phyloP scores from a whole-genome alignment of 1,140 invertebrate genomes.

The Aethina tumida region DNA sequence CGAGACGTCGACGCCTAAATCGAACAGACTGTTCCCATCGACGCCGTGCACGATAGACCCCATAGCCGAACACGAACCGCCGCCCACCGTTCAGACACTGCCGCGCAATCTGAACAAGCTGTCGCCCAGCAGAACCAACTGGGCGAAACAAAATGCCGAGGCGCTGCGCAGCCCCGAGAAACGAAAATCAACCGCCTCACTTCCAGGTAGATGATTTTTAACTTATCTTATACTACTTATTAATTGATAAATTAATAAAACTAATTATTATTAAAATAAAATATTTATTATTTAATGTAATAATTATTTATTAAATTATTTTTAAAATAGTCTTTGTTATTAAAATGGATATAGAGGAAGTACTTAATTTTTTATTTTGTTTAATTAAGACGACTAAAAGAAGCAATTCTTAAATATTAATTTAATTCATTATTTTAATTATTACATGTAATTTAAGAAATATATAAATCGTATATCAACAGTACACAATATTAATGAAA shows the following conservation, averaged over 20 bases:
- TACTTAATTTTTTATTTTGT: no score
- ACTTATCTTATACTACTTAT: background rate
- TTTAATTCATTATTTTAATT: no score
- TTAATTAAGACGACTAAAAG: no score
- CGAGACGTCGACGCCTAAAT: slow-evolving; percentile 34
- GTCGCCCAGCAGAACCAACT: slow-evolving; percentile 23
- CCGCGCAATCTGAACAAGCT: slow-evolving; percentile 36
- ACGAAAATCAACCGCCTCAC: slow-evolving; percentile 21
- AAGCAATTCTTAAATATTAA: no score
- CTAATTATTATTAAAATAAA: background rate
- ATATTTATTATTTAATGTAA: slow-evolving; percentile 9
- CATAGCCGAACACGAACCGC: slow-evolving; percentile 52
- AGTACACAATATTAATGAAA: no score
- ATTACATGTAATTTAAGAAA: no score
- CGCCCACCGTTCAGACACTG: slow-evolving; percentile 34
- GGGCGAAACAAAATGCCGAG: slow-evolving; percentile 22
- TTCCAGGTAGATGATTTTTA: slow-evolving; percentile 9
- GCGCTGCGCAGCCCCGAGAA: slow-evolving; percentile 23
- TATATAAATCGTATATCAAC: no score
- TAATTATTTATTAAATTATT: no score
- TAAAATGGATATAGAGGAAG: no score
- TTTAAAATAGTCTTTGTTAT: no score
- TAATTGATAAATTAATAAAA: background rate
- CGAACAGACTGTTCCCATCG: slow-evolving; percentile 31
- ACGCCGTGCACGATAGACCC: slow-evolving; percentile 47